phyloP scores from a whole-genome alignment of 30 jellyfish, hydroid and myxozoan species.

The Sanderia malayensis region DNA sequence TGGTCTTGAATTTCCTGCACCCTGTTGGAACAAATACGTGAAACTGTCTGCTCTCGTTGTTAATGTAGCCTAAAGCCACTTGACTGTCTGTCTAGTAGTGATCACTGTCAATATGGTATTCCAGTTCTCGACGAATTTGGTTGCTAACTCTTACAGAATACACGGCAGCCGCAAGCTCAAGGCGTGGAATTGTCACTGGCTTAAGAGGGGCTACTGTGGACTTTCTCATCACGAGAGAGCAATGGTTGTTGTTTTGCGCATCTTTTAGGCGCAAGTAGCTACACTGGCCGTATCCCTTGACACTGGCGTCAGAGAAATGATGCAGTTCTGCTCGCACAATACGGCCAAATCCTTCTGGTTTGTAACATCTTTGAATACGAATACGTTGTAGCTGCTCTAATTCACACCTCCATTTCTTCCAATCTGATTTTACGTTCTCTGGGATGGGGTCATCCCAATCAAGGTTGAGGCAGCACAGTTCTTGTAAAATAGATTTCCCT shows the following conservation, averaged over 20 bases:
- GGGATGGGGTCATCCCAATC: constrained; percentile 28
- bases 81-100: constrained; percentile 24
- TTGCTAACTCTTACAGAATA: constrained; percentile 32
- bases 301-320: constrained; percentile 14
- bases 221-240: constrained; percentile 13
- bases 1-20: constrained; percentile 6
- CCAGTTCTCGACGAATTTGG: constrained; percentile 4
- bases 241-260: not conserved
- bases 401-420: constrained; percentile 15
- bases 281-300: not conserved
- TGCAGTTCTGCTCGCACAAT: not conserved
- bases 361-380: not conserved
- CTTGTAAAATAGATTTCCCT: constrained; percentile 22
- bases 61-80: constrained; percentile 20
- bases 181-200: constrained; percentile 46
- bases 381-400: not conserved
- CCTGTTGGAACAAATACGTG: constrained; percentile 13
- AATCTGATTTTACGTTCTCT: not conserved
- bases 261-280: not conserved
- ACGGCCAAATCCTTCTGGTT: not conserved
- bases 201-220: constrained; percentile 34
- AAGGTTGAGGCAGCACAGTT: constrained; percentile 11
- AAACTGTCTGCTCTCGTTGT: constrained; percentile 2
- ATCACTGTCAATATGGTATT: not conserved
- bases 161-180: constrained; percentile 50